Percentiles rank a stretch among this genome's conserved stretches.
Conservation (phyloP, 2,888 invertebrate genomes). For the Callyntrura sp. region DNA sequence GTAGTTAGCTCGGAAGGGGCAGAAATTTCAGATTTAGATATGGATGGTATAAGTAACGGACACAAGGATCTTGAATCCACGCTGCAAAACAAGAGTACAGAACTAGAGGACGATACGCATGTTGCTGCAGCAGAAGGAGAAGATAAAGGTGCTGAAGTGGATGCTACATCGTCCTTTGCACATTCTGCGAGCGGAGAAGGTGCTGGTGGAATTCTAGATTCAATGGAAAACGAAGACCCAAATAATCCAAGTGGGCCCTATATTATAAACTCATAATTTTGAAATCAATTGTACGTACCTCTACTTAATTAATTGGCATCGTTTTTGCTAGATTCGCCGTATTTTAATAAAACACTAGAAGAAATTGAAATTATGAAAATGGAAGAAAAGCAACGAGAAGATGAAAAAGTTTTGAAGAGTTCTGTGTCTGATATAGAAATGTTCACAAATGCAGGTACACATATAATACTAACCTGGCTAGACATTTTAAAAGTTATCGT, state of each 20-base stretch:
- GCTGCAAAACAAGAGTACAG: slow-evolving; percentile 77
- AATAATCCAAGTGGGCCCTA: slow-evolving; percentile 77
- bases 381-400: slow-evolving; percentile 80
- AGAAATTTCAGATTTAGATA: slow-evolving; percentile 61
- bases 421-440: slow-evolving; percentile 88
- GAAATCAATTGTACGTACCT: background rate
- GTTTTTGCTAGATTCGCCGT: slow-evolving; percentile 80
- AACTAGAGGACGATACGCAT: slow-evolving; percentile 77
- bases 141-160: slow-evolving; percentile 63
- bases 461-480: no score
- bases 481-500: no score
- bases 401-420: slow-evolving; percentile 85
- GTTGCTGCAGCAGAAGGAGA: slow-evolving; percentile 76
- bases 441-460: slow-evolving; percentile 87
- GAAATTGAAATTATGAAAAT: slow-evolving; percentile 83
- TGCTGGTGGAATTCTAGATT: slow-evolving; percentile 58
- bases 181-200: slow-evolving; percentile 83
- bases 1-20: slow-evolving; percentile 69
- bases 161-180: slow-evolving; percentile 72
- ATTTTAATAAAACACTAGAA: slow-evolving; percentile 83
- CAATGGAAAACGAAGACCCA: slow-evolving; percentile 66
- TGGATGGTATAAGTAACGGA: slow-evolving; percentile 36
- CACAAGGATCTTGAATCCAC: slow-evolving; percentile 70
- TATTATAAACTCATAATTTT: background rate
- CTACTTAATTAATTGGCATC: background rate